phyloP scores from a whole-genome alignment of 2,888 invertebrate species.

The Omphaloscelis lunosa region DNA sequence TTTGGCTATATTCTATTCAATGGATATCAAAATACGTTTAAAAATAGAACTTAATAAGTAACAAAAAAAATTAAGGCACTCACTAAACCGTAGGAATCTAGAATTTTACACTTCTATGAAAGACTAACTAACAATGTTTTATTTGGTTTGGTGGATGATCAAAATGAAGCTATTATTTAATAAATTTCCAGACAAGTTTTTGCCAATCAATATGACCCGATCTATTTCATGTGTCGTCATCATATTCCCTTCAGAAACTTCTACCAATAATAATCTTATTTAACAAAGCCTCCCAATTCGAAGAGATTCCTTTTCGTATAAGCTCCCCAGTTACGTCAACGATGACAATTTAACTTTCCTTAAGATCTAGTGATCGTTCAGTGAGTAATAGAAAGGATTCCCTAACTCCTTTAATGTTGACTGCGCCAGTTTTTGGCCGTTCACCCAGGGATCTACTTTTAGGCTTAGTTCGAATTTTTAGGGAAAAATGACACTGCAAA shows the following conservation, averaged over 20 bases:
- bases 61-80: background rate
- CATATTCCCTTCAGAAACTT: background rate
- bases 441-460: conserved; percentile 13
- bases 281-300: conserved; percentile 15
- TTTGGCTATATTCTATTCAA: conserved; percentile 16
- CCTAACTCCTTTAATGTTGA: conserved; percentile 43
- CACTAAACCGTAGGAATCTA: background rate
- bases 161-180: background rate
- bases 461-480: conserved; percentile 29
- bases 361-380: conserved; percentile 50
- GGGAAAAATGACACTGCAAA: conserved; percentile 27
- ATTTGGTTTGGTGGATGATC: background rate
- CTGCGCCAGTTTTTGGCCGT: conserved; percentile 19
- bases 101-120: background rate
- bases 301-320: conserved; percentile 20
- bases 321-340: conserved; percentile 39
- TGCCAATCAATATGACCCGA: background rate
- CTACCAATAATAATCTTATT: conserved; percentile 5
- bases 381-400: conserved; percentile 58
- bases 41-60: background rate
- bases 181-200: too few species aligned
- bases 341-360: conserved; percentile 62
- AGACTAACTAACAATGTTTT: background rate
- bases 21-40: background rate
- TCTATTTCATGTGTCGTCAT: background rate